Evolutionary conservation across 2,113 vertebrate species (phyloP), one percentile per base, ranked within the genome.

Genomic region (Verasper variegatus): DNA sequence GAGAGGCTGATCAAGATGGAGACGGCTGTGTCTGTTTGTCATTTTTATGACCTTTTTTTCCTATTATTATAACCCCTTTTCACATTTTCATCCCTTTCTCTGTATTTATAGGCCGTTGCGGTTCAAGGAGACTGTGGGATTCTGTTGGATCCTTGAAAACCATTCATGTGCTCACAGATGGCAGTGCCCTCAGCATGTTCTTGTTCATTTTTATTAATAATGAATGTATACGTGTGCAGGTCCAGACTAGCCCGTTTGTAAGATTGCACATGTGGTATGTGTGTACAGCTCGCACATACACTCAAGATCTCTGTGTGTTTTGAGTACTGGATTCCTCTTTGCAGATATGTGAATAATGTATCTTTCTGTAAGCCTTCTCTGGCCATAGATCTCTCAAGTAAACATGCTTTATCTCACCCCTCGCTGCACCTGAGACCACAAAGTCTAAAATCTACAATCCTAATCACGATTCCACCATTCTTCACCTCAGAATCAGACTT

Each of bases 321-420:
- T 60, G 27, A 82, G 69, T 18, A 47, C 54, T 55, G 54, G 82
- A 80, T 77, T 80, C 42, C 31, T 79, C 24, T 59, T 54, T 64
- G 67, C 45, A 61, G 73, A 24, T 71, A 31, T 72, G 65, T 89
- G 79, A 89, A 92, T 91, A 81, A 90, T 91, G 88, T 68, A 86
- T 61, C 49, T 37, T 56, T 77, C 70, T 76, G 35, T 66, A 6
- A 78, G 35, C 55, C 57, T 86, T 80, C 84, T 94, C 93, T 90
- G 95, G 94, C 93, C 93, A 93, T 94, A 93, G 93, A 93, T 94
- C 82, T 82, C 92, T 93, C 89, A 87, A 94, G 91, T 91, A 93
- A 95, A 94, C 92, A 87, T 88, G 92, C 91, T 93, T 96, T 95
- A 95, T 95, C 95, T 95, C 94, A 93, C 92, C 92, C 91, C 92